These are phyloP conservation scores for Mythimna impura DNA, from an alignment of 2,888 invertebrate genomes.

Conservation along the genomic window DNA sequence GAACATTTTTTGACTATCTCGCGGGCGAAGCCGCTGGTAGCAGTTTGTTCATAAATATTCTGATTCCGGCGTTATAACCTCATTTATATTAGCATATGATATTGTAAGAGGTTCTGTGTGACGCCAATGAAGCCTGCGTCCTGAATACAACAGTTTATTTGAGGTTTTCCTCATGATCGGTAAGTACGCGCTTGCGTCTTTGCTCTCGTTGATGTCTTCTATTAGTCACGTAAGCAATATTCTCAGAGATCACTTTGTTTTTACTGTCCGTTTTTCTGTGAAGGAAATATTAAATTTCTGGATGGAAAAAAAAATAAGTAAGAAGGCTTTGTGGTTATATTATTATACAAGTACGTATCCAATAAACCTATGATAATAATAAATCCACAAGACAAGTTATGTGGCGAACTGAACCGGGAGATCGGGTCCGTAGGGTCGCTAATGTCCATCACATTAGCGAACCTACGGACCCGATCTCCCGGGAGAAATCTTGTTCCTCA, in stretches of 20 bases:
- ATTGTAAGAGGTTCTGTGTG: constrained; percentile 24
- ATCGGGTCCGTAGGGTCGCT: too few relatives aligned
- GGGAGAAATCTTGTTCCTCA: too few relatives aligned
- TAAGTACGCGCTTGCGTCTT: not conserved
- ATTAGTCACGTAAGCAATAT: constrained; percentile 43
- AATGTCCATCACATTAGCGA: too few relatives aligned
- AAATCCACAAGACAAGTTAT: too few relatives aligned
- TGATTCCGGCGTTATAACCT: not conserved
- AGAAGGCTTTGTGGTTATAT: not conserved
- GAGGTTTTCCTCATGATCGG: constrained; percentile 53
- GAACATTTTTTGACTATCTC: too few relatives aligned
- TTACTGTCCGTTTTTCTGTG: not conserved
- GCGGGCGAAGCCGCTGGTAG: too few relatives aligned
- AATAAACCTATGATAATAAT: not conserved
- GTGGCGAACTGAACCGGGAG: too few relatives aligned
- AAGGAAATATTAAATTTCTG: not conserved
- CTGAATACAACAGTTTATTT: constrained; percentile 30
- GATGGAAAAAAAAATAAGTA: not conserved
- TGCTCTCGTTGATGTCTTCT: constrained; percentile 54
- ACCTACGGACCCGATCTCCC: too few relatives aligned
- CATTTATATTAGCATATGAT: constrained; percentile 17
- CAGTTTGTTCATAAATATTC: constrained; percentile 3
- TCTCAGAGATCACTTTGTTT: constrained; percentile 7
- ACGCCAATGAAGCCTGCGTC: constrained; percentile 35
- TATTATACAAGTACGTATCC: not conserved